A percentile compares a stretch with the other conserved stretches of the same genome.
These are phyloP conservation scores for Caenorhabditis sp. DNA, from an alignment of 2,888 invertebrate species.

Conservation along the genomic window DNA sequence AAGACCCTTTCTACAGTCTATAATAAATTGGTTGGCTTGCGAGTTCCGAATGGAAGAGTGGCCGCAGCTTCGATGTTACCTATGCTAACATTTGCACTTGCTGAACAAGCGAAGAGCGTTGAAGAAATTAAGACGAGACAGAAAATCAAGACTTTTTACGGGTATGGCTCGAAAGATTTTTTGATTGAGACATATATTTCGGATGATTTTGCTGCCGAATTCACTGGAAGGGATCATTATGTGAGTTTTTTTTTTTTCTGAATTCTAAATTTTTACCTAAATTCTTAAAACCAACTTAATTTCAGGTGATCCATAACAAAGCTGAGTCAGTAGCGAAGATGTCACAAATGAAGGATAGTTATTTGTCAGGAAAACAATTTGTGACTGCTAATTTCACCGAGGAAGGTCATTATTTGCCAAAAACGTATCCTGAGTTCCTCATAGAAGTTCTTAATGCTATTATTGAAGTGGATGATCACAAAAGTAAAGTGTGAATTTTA, in stretches of 20 bases:
- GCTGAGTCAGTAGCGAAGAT: conserved; percentile 22
- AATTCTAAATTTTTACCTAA: not conserved
- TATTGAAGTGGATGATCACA: conserved; percentile 9
- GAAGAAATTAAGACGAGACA: conserved; percentile 23
- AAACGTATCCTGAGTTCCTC: conserved; percentile 32
- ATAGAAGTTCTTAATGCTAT: conserved; percentile 26
- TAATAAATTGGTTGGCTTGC: conserved; percentile 29
- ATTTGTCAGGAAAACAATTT: conserved; percentile 10
- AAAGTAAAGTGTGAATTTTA: not conserved
- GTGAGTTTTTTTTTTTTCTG: conserved; percentile 9
- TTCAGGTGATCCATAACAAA: conserved; percentile 25
- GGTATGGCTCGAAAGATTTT: conserved; percentile 28
- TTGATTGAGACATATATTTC: conserved; percentile 28
- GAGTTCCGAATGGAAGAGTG: conserved; percentile 27
- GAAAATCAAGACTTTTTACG: conserved; percentile 29
- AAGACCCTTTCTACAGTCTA: conserved; percentile 22
- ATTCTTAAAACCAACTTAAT: too few relatives aligned
- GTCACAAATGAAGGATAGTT: conserved; percentile 13
- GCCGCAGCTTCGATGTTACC: conserved; percentile 34
- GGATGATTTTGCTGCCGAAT: conserved; percentile 26
- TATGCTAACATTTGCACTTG: conserved; percentile 38
- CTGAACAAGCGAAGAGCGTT: conserved; percentile 25
- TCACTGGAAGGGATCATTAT: conserved; percentile 21
- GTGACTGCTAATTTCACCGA: conserved; percentile 30
- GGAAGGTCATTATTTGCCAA: conserved; percentile 39